Evolutionary conservation across 2,888 invertebrate species (phyloP).

Genomic region (Watsonalla cultraria): DNA sequence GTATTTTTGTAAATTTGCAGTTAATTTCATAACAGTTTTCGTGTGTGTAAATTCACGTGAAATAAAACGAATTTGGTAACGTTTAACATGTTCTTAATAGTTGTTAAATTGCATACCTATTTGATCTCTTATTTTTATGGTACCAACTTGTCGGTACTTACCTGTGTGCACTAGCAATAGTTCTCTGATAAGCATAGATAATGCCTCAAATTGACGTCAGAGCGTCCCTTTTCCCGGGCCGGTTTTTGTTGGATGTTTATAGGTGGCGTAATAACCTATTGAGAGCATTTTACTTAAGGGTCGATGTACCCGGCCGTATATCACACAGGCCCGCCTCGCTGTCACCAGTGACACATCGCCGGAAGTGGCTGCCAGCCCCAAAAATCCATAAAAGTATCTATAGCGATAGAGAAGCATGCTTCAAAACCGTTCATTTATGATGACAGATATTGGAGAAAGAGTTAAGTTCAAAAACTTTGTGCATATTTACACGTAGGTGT

Average conservation of each 20-base stretch:
- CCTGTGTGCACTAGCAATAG: too few relatives aligned
- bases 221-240: not conserved
- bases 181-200: not conserved
- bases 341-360: not conserved
- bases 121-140: too few relatives aligned
- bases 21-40: too few relatives aligned
- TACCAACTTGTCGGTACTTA: too few relatives aligned
- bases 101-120: too few relatives aligned
- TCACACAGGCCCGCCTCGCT: not conserved
- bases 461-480: too few relatives aligned
- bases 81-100: too few relatives aligned
- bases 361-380: not conserved
- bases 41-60: too few relatives aligned
- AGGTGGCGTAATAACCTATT: slow-evolving; percentile 1
- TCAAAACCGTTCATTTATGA: too few relatives aligned
- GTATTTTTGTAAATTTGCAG: too few relatives aligned
- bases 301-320: not conserved
- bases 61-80: too few relatives aligned
- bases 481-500: not conserved
- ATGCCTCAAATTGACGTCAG: not conserved
- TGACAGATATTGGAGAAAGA: too few relatives aligned
- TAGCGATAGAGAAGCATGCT: not conserved
- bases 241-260: not conserved
- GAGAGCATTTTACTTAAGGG: slow-evolving; percentile 2
- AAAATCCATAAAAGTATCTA: not conserved